phyloP scores from a whole-genome alignment of 2,797 vertebrate species.

The Eidolon dupreanum region DNA sequence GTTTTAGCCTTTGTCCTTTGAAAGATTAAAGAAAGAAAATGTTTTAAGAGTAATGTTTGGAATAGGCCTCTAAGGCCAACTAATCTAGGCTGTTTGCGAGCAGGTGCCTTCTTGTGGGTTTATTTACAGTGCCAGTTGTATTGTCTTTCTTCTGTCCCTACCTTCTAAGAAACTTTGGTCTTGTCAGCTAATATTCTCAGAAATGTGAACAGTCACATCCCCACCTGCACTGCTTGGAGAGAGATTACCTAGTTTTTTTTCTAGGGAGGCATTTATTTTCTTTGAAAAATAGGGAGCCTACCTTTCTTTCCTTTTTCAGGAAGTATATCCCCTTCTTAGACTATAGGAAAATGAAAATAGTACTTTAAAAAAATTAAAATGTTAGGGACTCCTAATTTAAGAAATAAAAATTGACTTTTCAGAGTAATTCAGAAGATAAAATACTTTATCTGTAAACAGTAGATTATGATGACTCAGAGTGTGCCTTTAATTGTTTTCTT shows the following conservation, averaged over 20 bases:
- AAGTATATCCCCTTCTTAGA: background rate
- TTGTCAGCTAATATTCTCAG: background rate
- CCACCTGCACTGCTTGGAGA: background rate
- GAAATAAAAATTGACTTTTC: conserved; percentile 11
- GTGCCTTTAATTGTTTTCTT: background rate
- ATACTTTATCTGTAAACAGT: background rate
- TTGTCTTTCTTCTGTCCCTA: background rate
- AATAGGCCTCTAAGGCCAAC: background rate
- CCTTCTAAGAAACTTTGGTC: conserved; percentile 18
- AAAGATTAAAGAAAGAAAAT: background rate
- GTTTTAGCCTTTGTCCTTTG: background rate
- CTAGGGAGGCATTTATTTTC: conserved; percentile 16
- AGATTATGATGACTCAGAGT: background rate
- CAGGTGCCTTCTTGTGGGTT: background rate
- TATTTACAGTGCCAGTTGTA: background rate
- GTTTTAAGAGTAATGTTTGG: background rate
- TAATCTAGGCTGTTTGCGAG: background rate
- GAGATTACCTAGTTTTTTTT: background rate
- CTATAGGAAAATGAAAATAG: conserved; percentile 11
- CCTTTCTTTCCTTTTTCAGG: background rate
- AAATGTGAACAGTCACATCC: background rate
- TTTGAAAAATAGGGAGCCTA: background rate
- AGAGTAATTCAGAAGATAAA: conserved; percentile 11
- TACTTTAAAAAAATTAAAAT: background rate
- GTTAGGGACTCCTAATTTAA: background rate